Conservation (phyloP, 1,140 invertebrate species). For the Brachionus rubens region DNA sequence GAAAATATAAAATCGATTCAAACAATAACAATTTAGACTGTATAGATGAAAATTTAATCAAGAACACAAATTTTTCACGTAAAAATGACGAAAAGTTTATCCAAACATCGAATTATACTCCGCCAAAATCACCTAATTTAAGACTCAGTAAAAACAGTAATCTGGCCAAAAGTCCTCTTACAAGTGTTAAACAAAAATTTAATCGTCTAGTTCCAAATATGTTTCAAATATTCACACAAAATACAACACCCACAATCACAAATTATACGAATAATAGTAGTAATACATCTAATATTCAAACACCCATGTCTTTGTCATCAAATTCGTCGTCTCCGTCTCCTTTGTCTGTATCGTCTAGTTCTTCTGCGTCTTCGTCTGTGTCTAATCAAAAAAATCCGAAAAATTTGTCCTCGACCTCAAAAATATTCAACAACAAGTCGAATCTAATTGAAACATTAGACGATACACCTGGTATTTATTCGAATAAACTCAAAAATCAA, state of each 20-base stretch:
- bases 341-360: slow-evolving; percentile 17
- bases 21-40: slow-evolving; percentile 28
- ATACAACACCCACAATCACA: slow-evolving; percentile 7
- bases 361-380: slow-evolving; percentile 19
- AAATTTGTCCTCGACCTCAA: too few relatives aligned
- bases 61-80: background rate
- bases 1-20: background rate
- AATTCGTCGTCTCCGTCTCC: slow-evolving; percentile 28
- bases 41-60: background rate
- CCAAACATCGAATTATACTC: background rate
- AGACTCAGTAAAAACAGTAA: slow-evolving; percentile 12
- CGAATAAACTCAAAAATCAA: background rate
- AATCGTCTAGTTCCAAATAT: slow-evolving; percentile 38
- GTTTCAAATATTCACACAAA: slow-evolving; percentile 25
- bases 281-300: slow-evolving; percentile 9
- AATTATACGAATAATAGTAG: slow-evolving; percentile 15
- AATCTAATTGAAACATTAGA: background rate
- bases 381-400: background rate
- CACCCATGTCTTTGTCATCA: slow-evolving; percentile 5
- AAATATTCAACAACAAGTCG: background rate
- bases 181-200: slow-evolving; percentile 40
- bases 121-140: slow-evolving; percentile 17
- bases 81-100: background rate
- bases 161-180: background rate
- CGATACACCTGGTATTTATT: slow-evolving; percentile 2